Conservation (phyloP, 2,888 invertebrate genomes). For the Zygaena filipendulae region DNA sequence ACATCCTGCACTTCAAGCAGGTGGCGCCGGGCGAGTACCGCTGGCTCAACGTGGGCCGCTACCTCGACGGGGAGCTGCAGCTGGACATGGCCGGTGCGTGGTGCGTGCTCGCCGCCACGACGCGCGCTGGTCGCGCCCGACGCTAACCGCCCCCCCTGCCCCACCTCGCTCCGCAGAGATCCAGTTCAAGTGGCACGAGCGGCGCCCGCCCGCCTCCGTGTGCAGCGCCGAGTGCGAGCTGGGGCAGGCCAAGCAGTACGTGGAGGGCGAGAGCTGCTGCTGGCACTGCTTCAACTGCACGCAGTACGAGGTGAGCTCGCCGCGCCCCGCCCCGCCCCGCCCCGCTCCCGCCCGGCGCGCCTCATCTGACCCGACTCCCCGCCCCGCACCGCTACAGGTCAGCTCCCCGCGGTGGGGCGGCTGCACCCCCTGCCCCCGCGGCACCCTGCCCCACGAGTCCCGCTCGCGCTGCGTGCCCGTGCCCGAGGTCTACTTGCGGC, state of each 20-base stretch:
- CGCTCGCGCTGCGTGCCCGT: slow-evolving; percentile 79
- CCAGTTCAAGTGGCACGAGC: slow-evolving; percentile 82
- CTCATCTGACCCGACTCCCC: too few relatives aligned
- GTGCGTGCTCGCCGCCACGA: neutral
- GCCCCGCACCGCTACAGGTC: slow-evolving; percentile 65
- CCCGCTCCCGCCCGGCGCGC: slow-evolving; percentile 8
- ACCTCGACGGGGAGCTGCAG: slow-evolving; percentile 81
- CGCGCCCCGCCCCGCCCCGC: neutral
- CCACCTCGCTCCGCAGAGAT: slow-evolving; percentile 68
- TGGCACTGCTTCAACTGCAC: slow-evolving; percentile 87
- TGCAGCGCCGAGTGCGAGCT: slow-evolving; percentile 90
- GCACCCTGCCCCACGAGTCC: slow-evolving; percentile 81
- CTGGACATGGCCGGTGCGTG: slow-evolving; percentile 82
- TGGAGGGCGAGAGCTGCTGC: slow-evolving; percentile 93
- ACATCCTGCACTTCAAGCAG: slow-evolving; percentile 94
- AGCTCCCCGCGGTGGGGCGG: slow-evolving; percentile 79
- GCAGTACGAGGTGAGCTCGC: slow-evolving; percentile 40
- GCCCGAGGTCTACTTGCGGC: slow-evolving; percentile 82
- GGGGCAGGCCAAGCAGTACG: slow-evolving; percentile 92
- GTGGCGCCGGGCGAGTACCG: slow-evolving; percentile 76
- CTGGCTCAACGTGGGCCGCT: slow-evolving; percentile 89
- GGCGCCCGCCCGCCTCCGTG: slow-evolving; percentile 85
- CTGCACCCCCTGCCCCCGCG: slow-evolving; percentile 85
- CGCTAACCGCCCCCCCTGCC: too few relatives aligned
- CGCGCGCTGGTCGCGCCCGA: neutral